phyloP scores from a whole-genome alignment of 2,888 invertebrate species.

The Cheilosia vernalis region DNA sequence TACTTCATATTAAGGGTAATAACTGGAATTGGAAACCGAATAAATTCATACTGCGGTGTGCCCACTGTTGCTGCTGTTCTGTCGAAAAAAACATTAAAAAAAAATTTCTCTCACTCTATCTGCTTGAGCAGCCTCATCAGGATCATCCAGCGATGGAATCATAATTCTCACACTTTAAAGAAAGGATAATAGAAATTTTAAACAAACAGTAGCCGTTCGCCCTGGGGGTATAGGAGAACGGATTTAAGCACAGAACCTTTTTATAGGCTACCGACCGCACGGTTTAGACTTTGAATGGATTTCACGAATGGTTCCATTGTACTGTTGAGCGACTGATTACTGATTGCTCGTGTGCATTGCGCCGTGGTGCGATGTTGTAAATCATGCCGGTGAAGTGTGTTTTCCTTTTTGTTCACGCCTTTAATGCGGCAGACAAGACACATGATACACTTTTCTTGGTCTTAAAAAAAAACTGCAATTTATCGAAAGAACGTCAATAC shows the following conservation, averaged over 20 bases:
- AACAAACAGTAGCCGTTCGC: slow-evolving; percentile 49
- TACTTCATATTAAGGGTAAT: slow-evolving; percentile 61
- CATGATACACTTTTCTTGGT: slow-evolving; percentile 45
- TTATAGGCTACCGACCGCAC: slow-evolving; percentile 38
- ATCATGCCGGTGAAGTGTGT: slow-evolving; percentile 45
- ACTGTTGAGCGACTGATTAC: slow-evolving; percentile 31
- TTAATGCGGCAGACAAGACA: background rate
- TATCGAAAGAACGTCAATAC: slow-evolving; percentile 30
- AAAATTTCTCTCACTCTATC: slow-evolving; percentile 1
- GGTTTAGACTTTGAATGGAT: slow-evolving; percentile 38
- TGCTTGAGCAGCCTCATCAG: slow-evolving; percentile 34
- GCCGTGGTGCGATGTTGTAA: slow-evolving; percentile 59
- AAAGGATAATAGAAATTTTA: slow-evolving; percentile 48
- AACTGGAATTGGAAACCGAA: slow-evolving; percentile 57
- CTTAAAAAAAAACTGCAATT: slow-evolving; percentile 54
- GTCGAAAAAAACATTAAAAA: slow-evolving; percentile 18
- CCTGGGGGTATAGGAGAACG: slow-evolving; percentile 30
- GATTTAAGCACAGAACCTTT: slow-evolving; percentile 51
- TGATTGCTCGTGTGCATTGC: slow-evolving; percentile 13
- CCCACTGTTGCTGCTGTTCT: slow-evolving; percentile 46
- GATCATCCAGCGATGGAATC: slow-evolving; percentile 40
- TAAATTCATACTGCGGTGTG: slow-evolving; percentile 23
- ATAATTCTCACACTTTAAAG: slow-evolving; percentile 71
- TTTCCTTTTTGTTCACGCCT: slow-evolving; percentile 27
- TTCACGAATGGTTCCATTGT: slow-evolving; percentile 51